phyloP scores from a whole-genome alignment of 2,797 vertebrate species.

The Enteromius afrohamiltoni region DNA sequence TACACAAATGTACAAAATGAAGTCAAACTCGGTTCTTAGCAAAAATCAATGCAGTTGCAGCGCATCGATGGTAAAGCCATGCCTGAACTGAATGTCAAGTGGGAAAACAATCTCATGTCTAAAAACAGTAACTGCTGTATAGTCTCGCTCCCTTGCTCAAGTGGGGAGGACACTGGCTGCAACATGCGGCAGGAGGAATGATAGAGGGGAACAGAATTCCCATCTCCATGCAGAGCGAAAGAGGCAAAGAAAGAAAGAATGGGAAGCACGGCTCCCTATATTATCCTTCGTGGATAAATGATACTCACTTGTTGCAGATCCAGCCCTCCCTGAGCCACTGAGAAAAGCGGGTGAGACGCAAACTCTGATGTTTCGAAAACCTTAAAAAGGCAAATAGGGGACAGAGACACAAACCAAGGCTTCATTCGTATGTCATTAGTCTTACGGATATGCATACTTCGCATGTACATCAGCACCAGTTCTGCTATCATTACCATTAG shows the following conservation, averaged over 20 bases:
- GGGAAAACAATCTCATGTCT: constrained; percentile 22
- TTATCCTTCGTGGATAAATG: constrained; percentile 38
- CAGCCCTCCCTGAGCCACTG: constrained; percentile 77
- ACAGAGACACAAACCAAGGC: constrained; percentile 63
- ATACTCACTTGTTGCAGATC: constrained; percentile 82
- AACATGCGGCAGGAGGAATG: constrained; percentile 55
- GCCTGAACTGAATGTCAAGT: constrained; percentile 12
- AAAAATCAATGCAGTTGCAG: background rate
- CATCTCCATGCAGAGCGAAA: constrained; percentile 46
- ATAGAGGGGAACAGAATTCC: constrained; percentile 45
- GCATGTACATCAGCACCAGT: background rate
- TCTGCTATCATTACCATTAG: constrained; percentile 14
- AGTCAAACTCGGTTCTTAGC: background rate
- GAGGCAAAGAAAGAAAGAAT: constrained; percentile 44
- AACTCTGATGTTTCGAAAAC: constrained; percentile 81
- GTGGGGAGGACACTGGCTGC: constrained; percentile 58
- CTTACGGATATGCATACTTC: constrained; percentile 10
- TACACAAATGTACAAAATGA: background rate
- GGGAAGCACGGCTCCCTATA: constrained; percentile 24
- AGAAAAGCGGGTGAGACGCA: constrained; percentile 80
- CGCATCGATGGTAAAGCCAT: constrained; percentile 36
- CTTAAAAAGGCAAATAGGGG: constrained; percentile 68
- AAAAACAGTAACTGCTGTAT: constrained; percentile 14
- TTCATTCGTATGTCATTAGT: constrained; percentile 52
- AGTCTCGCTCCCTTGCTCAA: constrained; percentile 56